Percentiles rank a stretch among this genome's conserved stretches.
These are phyloP conservation scores for Mamestra configurata DNA, from an alignment of 1,140 invertebrate species.

Conservation along the genomic window DNA sequence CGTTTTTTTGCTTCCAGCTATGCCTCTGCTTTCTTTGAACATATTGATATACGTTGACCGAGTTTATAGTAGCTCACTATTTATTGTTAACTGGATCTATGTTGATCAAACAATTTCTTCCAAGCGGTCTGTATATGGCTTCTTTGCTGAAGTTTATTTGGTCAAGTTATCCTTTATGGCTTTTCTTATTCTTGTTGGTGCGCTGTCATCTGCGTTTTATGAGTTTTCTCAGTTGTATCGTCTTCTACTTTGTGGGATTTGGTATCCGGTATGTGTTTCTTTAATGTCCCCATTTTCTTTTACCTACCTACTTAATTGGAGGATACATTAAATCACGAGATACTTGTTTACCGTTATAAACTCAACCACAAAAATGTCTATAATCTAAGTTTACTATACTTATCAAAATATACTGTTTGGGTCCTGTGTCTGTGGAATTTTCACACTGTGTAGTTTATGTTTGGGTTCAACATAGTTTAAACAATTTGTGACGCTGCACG, in stretches of 20 bases:
- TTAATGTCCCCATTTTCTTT: background rate
- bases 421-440: background rate
- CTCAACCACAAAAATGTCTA: background rate
- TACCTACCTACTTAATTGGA: background rate
- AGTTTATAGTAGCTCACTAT: constrained; percentile 7
- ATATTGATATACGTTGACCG: constrained; percentile 11
- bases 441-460: background rate
- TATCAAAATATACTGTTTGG: background rate
- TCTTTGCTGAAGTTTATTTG: background rate
- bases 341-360: background rate
- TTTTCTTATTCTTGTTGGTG: background rate
- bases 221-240: no score
- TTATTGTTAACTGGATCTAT: background rate
- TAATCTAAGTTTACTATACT: background rate
- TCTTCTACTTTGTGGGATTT: no score
- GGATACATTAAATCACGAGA: background rate
- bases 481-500: constrained; percentile 15
- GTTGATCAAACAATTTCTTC: background rate
- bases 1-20: background rate
- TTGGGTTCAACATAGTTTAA: constrained; percentile 10
- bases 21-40: background rate
- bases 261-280: background rate
- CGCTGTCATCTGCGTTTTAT: background rate
- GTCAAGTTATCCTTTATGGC: background rate
- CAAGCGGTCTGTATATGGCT: background rate